Conservation (phyloP, 2,797 vertebrate genomes). For the Petrocephalus schoutedeni region DNA sequence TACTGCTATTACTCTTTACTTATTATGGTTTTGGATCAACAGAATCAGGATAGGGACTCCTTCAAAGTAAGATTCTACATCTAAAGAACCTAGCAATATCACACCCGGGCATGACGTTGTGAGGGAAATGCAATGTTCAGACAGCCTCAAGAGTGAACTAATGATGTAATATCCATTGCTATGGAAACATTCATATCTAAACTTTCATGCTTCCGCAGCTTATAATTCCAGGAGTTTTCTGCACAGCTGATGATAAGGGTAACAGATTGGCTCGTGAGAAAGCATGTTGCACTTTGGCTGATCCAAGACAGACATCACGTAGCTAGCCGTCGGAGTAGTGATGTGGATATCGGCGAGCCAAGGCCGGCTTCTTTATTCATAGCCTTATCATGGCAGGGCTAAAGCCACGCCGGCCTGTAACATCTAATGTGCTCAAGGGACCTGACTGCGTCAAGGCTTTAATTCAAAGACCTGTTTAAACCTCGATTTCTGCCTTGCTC, state of each 20-base stretch:
- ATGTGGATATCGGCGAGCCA: background rate
- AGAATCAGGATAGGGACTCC: background rate
- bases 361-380: background rate
- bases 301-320: background rate
- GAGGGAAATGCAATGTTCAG: background rate
- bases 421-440: background rate
- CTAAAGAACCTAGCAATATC: background rate
- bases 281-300: background rate
- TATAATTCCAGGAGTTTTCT: background rate
- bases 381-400: background rate
- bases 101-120: background rate
- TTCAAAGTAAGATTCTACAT: background rate
- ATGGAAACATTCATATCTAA: slow-evolving; percentile 20
- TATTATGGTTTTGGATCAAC: background rate
- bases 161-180: slow-evolving; percentile 16
- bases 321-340: background rate
- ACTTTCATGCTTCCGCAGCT: background rate
- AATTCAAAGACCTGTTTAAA: background rate
- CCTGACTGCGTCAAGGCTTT: background rate
- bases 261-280: background rate
- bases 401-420: background rate
- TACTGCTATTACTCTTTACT: background rate
- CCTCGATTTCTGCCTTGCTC: slow-evolving; percentile 1
- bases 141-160: slow-evolving; percentile 15
- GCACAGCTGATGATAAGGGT: background rate